Base-by-base conservation (phyloP, 2,888 invertebrate genomes). In the Eupsilia transversa region DNA sequence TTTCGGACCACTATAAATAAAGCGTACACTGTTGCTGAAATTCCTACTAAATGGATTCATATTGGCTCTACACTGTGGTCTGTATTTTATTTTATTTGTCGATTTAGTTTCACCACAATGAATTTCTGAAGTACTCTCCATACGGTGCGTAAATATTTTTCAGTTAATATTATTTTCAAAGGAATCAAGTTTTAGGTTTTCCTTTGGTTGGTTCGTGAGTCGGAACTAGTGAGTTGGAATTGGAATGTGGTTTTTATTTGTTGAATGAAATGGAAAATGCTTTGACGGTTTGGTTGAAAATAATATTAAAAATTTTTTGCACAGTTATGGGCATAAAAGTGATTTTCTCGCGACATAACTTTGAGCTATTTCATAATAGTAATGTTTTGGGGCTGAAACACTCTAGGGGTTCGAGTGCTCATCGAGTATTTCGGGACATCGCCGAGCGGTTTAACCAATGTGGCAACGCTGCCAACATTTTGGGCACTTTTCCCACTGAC, bases 61-160 rank as follows among this genome's bases (percentile, higher is more conserved):
- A 78, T 77, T 65, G 65, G 38, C 46, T 77, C 20, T 59, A 52
- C 27, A 52, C 27, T 57, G 49, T 60, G 56, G 41, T 71, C 72
- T 76, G 74, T 63, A 72, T 76, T 74, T 77, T 77, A 70, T 76
- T 74, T 78, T 77, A 82, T 73, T 75, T 76, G 56, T 14, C 46
- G 46, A 71, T 78, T 78, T 61, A 54, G n/a, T 77, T 86, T 57
- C 71, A 64, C 67, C 10, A 72, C 63, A 75, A 2, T 64, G 74
- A 52, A 27, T 65, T 63, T 56, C 23, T 70, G 64, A 60, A 84
- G 52, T 14, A 41, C 56, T 60, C 23, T 46, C 27, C 23, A 41
- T 20, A 33, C 5, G 30, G 6, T 56, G 43, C 12, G 35, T 52
- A n/a, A 46, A 57, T 69, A 69, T 68, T 77, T 60, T 43, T 41